Base-by-base conservation (phyloP, 64 coral and sea anemone genomes). In the Stichodactyla helianthus region DNA sequence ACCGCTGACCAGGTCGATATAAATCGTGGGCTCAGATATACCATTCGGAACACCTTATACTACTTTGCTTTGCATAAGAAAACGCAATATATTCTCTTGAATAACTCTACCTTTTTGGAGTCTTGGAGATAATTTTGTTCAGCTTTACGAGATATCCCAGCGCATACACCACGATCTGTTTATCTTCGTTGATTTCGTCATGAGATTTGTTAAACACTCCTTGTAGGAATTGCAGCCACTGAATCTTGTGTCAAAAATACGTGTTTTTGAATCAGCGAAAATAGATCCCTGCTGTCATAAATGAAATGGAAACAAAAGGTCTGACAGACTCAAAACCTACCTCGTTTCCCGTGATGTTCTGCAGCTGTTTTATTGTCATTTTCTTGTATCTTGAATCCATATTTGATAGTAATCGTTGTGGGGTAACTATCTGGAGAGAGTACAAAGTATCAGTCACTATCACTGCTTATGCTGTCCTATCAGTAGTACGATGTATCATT, bases 121-220 rank as follows among this genome's bases (percentile, higher is more conserved):
- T 87, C 51, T 53, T 82, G 15, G 64, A 52, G 15, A 92, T 68
- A 25, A 92, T 16, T 70, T 74, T 82, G 18, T 82, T 76, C 85
- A 92, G n/a, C 22, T 82, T 87, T 86, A 56, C 18, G 5, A 92
- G 59, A 86, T 87, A 92, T 26, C 82, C 85, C 52, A 87, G 86
- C 11, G 61, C 77, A 19, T 87, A 87, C 1, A 92, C 90, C 11
- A 92, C 90, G 53, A 87, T 50, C 18, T 71, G 26, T 28, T 77
- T 60, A 23, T 87, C 76, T 51, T 86, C 84, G 16, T 22, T 35
- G 54, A 92, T 79, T 31, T 92, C 6, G 62, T 82, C 86, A 15
- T 51, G 19, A 20, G 80, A 70, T 53, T 83, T 77, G 26, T 82
- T 59, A 57, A 92, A 87, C 84, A 87, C 54, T 54, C 51, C 14